Evolutionary conservation across 2,888 invertebrate genomes (phyloP).

Genomic region (Toxonevra muliebris): DNA sequence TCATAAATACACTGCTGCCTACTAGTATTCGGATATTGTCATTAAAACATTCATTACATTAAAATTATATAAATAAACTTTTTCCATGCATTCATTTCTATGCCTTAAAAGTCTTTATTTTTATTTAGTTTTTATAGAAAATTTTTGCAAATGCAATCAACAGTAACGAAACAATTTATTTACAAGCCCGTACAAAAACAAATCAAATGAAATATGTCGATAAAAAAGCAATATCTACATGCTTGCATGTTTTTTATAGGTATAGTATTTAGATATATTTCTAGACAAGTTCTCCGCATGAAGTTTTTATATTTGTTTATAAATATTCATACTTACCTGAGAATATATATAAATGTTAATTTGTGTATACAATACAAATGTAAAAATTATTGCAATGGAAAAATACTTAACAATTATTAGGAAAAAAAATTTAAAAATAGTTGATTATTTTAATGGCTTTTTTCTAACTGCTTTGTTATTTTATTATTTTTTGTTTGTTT

Average conservation of each 20-base stretch:
- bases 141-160: conserved; percentile 15
- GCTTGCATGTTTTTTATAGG: too few species aligned
- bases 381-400: background rate
- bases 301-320: background rate
- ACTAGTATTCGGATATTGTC: background rate
- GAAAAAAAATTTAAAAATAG: too few species aligned
- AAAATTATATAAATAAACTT: background rate
- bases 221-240: too few species aligned
- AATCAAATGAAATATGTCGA: background rate
- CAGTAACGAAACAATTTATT: conserved; percentile 7
- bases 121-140: conserved; percentile 5
- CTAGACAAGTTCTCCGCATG: too few species aligned
- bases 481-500: too few species aligned
- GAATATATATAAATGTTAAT: background rate
- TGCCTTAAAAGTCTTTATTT: background rate
- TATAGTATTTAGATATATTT: too few species aligned
- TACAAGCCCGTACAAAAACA: background rate
- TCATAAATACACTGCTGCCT: background rate
- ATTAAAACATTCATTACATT: background rate
- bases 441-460: too few species aligned
- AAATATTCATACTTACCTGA: background rate
- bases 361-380: background rate
- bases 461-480: too few species aligned
- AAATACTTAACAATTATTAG: background rate
- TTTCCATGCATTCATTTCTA: background rate